A percentile compares a stretch with the other conserved stretches of the same genome.
Evolutionary conservation across 2,888 invertebrate genomes (phyloP).

Genomic region (Automeris io): DNA sequence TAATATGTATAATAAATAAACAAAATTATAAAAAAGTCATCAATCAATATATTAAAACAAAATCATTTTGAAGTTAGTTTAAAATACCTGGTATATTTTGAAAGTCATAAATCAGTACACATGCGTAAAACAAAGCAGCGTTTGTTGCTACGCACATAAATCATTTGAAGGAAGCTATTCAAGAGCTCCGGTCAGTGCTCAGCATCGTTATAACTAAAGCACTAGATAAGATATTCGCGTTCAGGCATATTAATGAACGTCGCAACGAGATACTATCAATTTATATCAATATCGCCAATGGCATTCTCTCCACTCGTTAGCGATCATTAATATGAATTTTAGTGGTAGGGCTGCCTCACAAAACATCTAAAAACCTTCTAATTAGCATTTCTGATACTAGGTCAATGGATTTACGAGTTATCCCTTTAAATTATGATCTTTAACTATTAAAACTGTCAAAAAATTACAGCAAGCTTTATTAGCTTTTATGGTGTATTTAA

Average conservation of each 20-base stretch:
- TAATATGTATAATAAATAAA: too few species aligned
- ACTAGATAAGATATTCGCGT: constrained; percentile 63
- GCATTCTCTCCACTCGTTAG: constrained; percentile 61
- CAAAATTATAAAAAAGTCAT: too few species aligned
- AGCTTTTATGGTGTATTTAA: too few species aligned
- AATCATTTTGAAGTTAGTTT: too few species aligned
- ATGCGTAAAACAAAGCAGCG: constrained; percentile 16
- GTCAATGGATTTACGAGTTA: too few species aligned
- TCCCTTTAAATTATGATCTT: neutral
- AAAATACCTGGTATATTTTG: constrained; percentile 4
- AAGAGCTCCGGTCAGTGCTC: constrained; percentile 41
- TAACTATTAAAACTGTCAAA: neutral
- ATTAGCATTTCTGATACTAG: too few species aligned
- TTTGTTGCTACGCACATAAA: constrained; percentile 19
- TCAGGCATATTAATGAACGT: constrained; percentile 59
- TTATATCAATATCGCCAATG: constrained; percentile 75
- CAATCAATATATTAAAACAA: too few species aligned
- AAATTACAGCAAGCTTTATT: neutral
- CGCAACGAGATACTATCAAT: constrained; percentile 70
- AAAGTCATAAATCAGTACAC: constrained; percentile 20
- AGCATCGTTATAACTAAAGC: constrained; percentile 56
- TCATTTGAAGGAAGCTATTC: constrained; percentile 15
- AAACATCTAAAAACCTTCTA: neutral
- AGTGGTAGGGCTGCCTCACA: constrained; percentile 47
- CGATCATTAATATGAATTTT: constrained; percentile 65